A percentile compares a stretch with the other conserved stretches of the same genome.
phyloP scores from a whole-genome alignment of 2,797 vertebrate species.

The Trematomus bernacchii region DNA sequence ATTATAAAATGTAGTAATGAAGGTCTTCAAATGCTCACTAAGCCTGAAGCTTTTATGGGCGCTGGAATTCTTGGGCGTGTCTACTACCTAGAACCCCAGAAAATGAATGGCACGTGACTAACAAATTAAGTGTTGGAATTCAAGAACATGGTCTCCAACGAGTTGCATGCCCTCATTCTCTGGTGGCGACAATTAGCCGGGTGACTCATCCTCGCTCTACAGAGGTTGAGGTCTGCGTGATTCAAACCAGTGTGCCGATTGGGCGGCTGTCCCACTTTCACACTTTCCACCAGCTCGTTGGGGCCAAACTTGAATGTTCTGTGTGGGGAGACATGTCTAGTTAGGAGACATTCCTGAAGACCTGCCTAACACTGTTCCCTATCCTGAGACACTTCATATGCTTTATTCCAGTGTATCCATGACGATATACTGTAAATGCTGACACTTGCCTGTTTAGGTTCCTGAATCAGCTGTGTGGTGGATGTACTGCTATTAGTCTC shows the following conservation, averaged over 20 bases:
- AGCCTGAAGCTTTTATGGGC: too few relatives aligned
- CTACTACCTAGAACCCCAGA: neutral
- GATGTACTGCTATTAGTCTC: neutral
- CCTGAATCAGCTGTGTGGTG: conserved; percentile 18
- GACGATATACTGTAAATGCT: neutral
- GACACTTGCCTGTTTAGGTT: conserved; percentile 8
- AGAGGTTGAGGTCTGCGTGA: conserved; percentile 59
- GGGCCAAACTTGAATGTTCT: conserved; percentile 19
- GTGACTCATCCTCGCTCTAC: conserved; percentile 58
- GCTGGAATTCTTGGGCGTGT: too few relatives aligned
- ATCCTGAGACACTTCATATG: neutral
- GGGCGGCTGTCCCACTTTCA: conserved; percentile 67
- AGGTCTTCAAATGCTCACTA: too few relatives aligned
- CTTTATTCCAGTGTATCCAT: neutral
- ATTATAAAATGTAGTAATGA: too few relatives aligned
- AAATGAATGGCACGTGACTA: neutral
- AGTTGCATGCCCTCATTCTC: conserved; percentile 42
- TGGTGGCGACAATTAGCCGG: conserved; percentile 54
- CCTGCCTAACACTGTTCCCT: neutral
- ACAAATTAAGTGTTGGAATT: conserved; percentile 10
- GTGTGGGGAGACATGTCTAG: conserved; percentile 28
- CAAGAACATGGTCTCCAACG: conserved; percentile 16
- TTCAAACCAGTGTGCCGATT: conserved; percentile 57
- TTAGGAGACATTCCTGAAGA: conserved; percentile 12
- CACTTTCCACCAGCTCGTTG: conserved; percentile 67